Percentiles rank a stretch among this genome's conserved stretches.
These are phyloP conservation scores for Tragelaphus imberbis DNA, from an alignment of 2,113 vertebrate species.

Conservation along the genomic window DNA sequence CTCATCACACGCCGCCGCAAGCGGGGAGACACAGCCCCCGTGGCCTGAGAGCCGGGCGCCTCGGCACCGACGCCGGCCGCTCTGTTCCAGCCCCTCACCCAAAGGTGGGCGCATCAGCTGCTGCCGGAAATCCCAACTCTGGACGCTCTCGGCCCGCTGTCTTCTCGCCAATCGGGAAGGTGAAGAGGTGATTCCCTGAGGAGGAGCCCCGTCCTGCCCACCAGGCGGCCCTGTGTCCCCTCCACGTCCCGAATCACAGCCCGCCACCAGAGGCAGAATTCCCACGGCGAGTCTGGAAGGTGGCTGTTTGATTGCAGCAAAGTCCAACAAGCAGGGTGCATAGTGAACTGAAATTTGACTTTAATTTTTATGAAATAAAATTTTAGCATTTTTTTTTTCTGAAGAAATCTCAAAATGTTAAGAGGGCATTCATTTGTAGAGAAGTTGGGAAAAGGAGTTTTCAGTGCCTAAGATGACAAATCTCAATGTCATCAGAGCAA, in stretches of 20 bases:
- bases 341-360: not conserved
- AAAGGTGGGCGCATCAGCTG: conserved; percentile 31
- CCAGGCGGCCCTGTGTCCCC: fast-evolving
- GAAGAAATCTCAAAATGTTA: not conserved
- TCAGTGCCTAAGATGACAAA: not conserved
- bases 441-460: not conserved
- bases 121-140: not conserved
- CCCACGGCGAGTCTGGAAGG: not conserved
- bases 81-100: conserved; percentile 30
- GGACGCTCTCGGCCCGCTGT: fast-evolving
- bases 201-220: fast-evolving
- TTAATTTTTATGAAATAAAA: not conserved
- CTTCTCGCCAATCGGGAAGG: not conserved
- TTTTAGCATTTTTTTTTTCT: not conserved
- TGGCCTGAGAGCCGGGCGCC: conserved; percentile 48
- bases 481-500: not conserved
- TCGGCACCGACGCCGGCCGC: not conserved
- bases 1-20: conserved; percentile 73
- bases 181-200: fast-evolving
- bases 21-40: conserved; percentile 24
- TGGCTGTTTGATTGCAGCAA: not conserved
- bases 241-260: fast-evolving
- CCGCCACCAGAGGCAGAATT: too few relatives aligned
- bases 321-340: not conserved
- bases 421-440: not conserved